Conservation (phyloP, 1,140 invertebrate species). For the Pantala flavescens region DNA sequence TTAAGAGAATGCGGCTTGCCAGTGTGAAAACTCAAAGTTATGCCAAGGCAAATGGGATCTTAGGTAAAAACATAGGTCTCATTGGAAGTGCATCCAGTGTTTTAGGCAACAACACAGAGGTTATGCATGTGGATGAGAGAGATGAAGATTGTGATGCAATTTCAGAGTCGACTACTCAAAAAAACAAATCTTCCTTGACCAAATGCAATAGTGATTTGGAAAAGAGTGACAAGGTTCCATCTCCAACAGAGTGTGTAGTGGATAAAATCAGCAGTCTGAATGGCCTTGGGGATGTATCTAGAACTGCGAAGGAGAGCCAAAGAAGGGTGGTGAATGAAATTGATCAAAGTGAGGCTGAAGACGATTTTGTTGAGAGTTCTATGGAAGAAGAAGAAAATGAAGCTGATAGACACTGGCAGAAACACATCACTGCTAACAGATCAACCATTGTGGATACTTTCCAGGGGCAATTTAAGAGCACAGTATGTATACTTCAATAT, state of each 20-base stretch:
- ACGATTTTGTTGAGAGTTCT: slow-evolving; percentile 29
- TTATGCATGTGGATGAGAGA: background rate
- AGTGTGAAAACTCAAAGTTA: slow-evolving; percentile 21
- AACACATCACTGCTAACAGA: slow-evolving; percentile 46
- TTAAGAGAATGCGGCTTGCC: slow-evolving; percentile 39
- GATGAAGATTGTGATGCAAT: background rate
- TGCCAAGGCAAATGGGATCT: background rate
- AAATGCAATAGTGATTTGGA: background rate
- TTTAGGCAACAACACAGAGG: background rate
- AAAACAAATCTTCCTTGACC: background rate
- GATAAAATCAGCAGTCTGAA: background rate
- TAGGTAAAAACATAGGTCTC: slow-evolving; percentile 1
- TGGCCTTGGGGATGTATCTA: background rate
- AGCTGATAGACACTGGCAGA: slow-evolving; percentile 51
- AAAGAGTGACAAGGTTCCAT: background rate
- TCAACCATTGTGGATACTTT: slow-evolving; percentile 60
- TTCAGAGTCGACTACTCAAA: slow-evolving; percentile 13
- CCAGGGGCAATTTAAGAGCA: slow-evolving; percentile 62
- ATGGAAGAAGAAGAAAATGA: slow-evolving; percentile 36
- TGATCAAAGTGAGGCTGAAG: slow-evolving; percentile 18
- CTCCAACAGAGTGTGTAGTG: background rate
- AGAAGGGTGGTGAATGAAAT: background rate
- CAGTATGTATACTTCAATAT: slow-evolving; percentile 38
- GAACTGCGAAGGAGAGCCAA: background rate
- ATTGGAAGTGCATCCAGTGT: background rate